phyloP scores from a whole-genome alignment of 2,113 vertebrate species.

The Anthoscopus minutus region DNA sequence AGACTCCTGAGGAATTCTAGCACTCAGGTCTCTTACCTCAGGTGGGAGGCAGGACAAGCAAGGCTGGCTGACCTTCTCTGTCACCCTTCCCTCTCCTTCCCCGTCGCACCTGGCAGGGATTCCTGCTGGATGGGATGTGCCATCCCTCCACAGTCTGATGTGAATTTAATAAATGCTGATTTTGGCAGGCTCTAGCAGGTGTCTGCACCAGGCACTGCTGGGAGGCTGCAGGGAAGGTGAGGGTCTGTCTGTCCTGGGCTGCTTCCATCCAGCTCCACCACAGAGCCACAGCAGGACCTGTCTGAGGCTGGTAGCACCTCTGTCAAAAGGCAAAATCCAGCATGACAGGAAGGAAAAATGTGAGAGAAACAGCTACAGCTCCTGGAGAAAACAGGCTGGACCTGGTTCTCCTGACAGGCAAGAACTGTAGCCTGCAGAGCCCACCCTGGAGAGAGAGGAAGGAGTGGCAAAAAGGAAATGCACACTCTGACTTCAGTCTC shows the following conservation, averaged over 20 bases:
- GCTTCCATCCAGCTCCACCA: not conserved
- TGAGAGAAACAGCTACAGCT: not conserved
- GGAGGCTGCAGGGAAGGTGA: not conserved
- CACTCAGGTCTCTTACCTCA: not conserved
- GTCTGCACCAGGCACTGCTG: accelerated
- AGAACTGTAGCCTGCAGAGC: not conserved
- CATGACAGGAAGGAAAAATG: accelerated
- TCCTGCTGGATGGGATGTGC: not conserved
- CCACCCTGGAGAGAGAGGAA: not conserved
- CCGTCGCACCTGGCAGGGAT: not conserved
- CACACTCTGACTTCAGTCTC: not conserved
- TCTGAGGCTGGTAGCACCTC: not conserved
- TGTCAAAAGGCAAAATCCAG: not conserved
- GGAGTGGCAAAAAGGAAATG: not conserved
- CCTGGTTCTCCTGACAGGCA: not conserved
- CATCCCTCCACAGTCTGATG: accelerated
- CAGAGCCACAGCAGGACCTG: not conserved
- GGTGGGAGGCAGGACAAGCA: not conserved
- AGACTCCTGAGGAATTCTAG: not conserved
- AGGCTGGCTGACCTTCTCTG: not conserved
- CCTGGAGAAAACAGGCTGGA: too few species aligned
- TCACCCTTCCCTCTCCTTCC: not conserved
- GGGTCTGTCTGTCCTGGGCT: not conserved
- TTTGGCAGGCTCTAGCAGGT: not conserved
- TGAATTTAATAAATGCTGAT: not conserved